Evolutionary conservation across 2,888 invertebrate species (phyloP), one percentile per base, ranked within the genome.

Genomic region (Athripsodes cinereus): DNA sequence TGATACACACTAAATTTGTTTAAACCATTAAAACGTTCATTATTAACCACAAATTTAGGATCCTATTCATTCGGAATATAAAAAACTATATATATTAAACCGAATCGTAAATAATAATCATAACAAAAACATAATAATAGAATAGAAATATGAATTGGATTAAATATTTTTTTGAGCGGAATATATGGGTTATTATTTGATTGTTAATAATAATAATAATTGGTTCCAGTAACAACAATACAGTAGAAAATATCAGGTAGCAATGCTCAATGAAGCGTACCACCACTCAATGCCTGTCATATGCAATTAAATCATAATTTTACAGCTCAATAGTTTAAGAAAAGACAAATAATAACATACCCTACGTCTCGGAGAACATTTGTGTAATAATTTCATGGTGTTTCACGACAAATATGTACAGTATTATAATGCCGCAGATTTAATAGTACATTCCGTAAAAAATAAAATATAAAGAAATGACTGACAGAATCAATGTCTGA

Each of bases 261-360:
- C 53, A 40, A n/a, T 40, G 16, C 31, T 34, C 57, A 58, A 64
- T 61, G 57, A 61, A 62, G 56, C 58, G 31, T 52, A 53, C 52
- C 22, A 57, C 52, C 72, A 73, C 72, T 71, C 69, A 70, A 71
- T 67, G 72, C 71, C 71, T 78, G 79, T 76, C 78, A 76, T 70
- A 78, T 76, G 74, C 73, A 70, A 77, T 79, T 72, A 77, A 71
- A 77, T 78, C 79, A 79, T 78, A 78, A 76, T 47, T 56, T 49
- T 40, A 52, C 22, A 52, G 13, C 48, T 18, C 48, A 48, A 19
- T 2, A 20, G 5, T 8, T 40, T 13, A 40, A 8, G 5, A 13
- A 40, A 40, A 40, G 8, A 16, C 16, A 40, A 8, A 8, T 8
- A 40, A 40, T 40, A 40, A 8, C 40, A 40, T 40, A 40, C 40